Evolutionary conservation across 2,113 vertebrate species (phyloP).

Genomic region (Pagrus major): DNA sequence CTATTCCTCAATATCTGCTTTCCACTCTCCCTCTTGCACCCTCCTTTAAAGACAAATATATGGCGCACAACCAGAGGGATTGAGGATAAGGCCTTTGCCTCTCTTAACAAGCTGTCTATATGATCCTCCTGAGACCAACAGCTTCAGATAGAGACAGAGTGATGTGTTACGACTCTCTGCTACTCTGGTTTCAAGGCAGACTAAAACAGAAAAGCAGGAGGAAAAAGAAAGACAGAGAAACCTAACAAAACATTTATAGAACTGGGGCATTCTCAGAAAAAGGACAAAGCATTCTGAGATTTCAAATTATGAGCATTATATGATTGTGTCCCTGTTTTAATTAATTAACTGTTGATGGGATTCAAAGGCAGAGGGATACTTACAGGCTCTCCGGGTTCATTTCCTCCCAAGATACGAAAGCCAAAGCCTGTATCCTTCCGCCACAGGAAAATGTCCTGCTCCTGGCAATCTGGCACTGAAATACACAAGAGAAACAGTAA

Average conservation of each 20-base stretch:
- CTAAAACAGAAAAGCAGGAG: conserved; percentile 7
- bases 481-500: conserved; percentile 47
- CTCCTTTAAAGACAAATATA: conserved; percentile 62
- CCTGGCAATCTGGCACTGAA: conserved; percentile 97
- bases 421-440: conserved; percentile 99
- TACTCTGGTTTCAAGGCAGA: conserved; percentile 34
- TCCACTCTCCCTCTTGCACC: conserved; percentile 27
- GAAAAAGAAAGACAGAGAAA: neutral
- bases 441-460: conserved; percentile 99
- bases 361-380: conserved; percentile 77
- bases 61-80: conserved; percentile 55
- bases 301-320: neutral
- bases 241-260: conserved; percentile 2
- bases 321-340: neutral
- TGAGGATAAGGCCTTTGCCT: conserved; percentile 59
- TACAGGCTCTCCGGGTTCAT: conserved; percentile 98
- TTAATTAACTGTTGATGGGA: conserved; percentile 17
- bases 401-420: conserved; percentile 98
- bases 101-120: conserved; percentile 72
- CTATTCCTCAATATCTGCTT: conserved; percentile 40
- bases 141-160: conserved; percentile 53
- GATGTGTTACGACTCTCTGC: conserved; percentile 39
- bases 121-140: conserved; percentile 58
- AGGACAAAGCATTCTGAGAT: conserved; percentile 1
- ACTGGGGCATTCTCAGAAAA: neutral